Evolutionary conservation across 35 echinoderm and acorn worm species (phyloP).

Genomic region (Holothuria glaberrima): DNA sequence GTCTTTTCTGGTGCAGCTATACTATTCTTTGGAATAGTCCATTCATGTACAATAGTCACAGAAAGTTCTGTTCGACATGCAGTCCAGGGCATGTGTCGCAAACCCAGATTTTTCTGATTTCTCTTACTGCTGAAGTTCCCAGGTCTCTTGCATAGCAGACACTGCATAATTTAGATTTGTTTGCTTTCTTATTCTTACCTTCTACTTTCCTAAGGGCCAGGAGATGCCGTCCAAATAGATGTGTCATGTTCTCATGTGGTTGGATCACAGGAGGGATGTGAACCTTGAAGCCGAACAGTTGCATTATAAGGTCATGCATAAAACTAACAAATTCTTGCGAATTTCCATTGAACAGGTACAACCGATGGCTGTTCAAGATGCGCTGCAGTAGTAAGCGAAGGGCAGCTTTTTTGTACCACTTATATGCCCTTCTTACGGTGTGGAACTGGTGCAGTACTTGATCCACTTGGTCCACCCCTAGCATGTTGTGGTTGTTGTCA

Average conservation of each 20-base stretch:
- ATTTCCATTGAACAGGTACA: neutral
- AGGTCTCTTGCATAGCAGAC: constrained; percentile 39
- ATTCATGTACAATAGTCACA: neutral
- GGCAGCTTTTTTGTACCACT: constrained; percentile 51
- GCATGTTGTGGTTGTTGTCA: constrained; percentile 48
- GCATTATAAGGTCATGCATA: neutral
- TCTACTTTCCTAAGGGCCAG: constrained; percentile 23
- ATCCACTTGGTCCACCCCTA: constrained; percentile 46
- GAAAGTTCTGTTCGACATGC: constrained; percentile 10
- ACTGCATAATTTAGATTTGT: constrained; percentile 40
- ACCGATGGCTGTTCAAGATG: constrained; percentile 19
- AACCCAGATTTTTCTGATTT: constrained; percentile 31
- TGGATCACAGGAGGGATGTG: neutral
- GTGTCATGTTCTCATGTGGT: neutral
- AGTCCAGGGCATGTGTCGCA: constrained; percentile 10
- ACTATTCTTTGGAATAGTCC: neutral
- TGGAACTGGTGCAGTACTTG: constrained; percentile 29
- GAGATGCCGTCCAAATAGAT: constrained; percentile 21
- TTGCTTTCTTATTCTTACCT: neutral
- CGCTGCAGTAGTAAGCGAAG: constrained; percentile 20
- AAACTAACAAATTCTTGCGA: neutral
- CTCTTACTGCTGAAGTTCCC: neutral
- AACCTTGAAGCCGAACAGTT: neutral
- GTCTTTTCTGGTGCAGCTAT: neutral
- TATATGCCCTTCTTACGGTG: neutral